A percentile compares a stretch with the other conserved stretches of the same genome.
phyloP scores from a whole-genome alignment of 1,140 invertebrate genomes.

The Orius insidiosus region DNA sequence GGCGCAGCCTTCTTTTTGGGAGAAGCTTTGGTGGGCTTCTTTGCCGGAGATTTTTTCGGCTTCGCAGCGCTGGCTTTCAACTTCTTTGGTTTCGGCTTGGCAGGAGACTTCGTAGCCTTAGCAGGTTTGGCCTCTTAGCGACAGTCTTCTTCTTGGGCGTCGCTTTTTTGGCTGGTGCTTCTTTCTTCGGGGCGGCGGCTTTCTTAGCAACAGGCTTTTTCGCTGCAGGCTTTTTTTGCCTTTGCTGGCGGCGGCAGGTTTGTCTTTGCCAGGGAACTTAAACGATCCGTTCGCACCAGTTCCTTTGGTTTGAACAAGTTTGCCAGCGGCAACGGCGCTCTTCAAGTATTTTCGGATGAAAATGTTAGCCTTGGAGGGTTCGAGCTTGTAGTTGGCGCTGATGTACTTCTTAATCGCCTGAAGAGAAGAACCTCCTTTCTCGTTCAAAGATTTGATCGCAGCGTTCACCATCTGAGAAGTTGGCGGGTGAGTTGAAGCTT shows the following conservation, averaged over 20 bases:
- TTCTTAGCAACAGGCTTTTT: too few species aligned
- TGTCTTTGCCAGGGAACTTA: constrained; percentile 23
- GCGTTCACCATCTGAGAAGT: constrained; percentile 28
- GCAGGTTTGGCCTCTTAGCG: constrained; percentile 19
- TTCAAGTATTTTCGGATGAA: constrained; percentile 30
- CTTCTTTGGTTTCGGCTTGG: not conserved
- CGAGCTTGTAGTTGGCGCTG: constrained; percentile 28
- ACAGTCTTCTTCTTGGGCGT: constrained; percentile 16
- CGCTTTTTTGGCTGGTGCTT: not conserved
- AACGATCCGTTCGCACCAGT: constrained; percentile 30
- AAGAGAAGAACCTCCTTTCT: constrained; percentile 21
- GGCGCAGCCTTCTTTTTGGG: constrained; percentile 14
- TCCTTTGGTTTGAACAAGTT: constrained; percentile 28
- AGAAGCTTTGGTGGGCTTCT: constrained; percentile 11
- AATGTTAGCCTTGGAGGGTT: constrained; percentile 25
- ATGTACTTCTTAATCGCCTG: constrained; percentile 24
- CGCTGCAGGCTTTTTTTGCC: constrained; percentile 5
- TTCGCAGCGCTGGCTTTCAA: constrained; percentile 18
- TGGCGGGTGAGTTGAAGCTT: constrained; percentile 21
- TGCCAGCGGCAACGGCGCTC: constrained; percentile 25
- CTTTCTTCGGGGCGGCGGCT: not conserved
- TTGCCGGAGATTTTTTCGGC: not conserved
- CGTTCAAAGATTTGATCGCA: constrained; percentile 33
- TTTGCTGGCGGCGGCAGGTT: constrained; percentile 16
- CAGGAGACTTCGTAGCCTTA: constrained; percentile 18